phyloP scores from a whole-genome alignment of 2,888 invertebrate species.

The Venustoraphidia nigricollis region DNA sequence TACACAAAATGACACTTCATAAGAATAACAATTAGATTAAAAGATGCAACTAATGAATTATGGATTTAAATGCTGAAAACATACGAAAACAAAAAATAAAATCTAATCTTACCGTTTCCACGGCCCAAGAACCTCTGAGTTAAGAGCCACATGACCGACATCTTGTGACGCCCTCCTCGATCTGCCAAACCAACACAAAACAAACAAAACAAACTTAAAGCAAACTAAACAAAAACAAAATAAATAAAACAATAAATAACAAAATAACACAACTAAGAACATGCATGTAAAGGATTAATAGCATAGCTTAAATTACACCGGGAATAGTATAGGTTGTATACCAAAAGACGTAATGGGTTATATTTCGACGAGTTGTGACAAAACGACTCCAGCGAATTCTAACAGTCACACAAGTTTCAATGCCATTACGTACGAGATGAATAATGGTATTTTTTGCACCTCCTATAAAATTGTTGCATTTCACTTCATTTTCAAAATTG shows the following conservation, averaged over 20 bases:
- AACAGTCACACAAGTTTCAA: too few species aligned
- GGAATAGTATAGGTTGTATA: too few species aligned
- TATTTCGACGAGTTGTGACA: too few species aligned
- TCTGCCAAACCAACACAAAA: conserved; percentile 33
- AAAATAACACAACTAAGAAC: not conserved
- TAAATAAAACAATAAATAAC: conserved; percentile 7
- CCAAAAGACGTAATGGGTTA: too few species aligned
- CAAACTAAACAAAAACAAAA: conserved; percentile 13
- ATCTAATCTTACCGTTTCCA: conserved; percentile 35
- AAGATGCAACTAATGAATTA: conserved; percentile 12
- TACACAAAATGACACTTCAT: not conserved
- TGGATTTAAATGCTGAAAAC: conserved; percentile 23
- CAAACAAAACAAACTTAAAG: conserved; percentile 8
- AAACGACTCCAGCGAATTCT: too few species aligned
- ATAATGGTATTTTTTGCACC: too few species aligned
- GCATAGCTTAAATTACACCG: too few species aligned
- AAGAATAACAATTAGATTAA: conserved; percentile 5
- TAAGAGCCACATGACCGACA: conserved; percentile 45
- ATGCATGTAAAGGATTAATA: too few species aligned
- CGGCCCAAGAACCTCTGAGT: conserved; percentile 48
- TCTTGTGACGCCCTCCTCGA: conserved; percentile 80
- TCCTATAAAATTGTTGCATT: too few species aligned
- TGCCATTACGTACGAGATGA: too few species aligned
- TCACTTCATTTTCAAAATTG: too few species aligned
- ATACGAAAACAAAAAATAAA: conserved; percentile 14